A percentile compares a stretch with the other conserved stretches of the same genome.
Evolutionary conservation across 2,797 vertebrate species (phyloP).

Genomic region (Babyrousa celebensis): DNA sequence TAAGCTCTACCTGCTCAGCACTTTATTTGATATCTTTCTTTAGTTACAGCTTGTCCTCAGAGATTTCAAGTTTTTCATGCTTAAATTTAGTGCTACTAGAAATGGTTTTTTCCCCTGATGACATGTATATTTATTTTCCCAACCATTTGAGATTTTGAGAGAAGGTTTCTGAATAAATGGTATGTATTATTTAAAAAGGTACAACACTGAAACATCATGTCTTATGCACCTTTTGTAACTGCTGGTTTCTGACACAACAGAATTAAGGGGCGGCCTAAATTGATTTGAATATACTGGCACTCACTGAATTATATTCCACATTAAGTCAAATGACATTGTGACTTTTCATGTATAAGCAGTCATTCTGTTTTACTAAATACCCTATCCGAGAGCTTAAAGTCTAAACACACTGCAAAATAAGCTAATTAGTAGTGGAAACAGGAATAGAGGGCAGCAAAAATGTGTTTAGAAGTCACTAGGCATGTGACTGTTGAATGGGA

Average conservation of each 20-base stretch:
- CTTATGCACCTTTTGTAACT: not conserved
- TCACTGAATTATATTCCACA: slow-evolving; percentile 51
- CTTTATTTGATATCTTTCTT: slow-evolving; percentile 16
- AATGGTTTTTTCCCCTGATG: not conserved
- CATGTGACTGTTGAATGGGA: not conserved
- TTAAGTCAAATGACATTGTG: not conserved
- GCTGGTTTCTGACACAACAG: not conserved
- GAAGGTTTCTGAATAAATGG: slow-evolving; percentile 48
- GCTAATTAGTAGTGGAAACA: not conserved
- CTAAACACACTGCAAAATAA: not conserved
- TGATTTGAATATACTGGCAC: slow-evolving; percentile 28
- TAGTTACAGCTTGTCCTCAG: not conserved
- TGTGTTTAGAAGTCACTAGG: not conserved
- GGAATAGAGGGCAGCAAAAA: not conserved
- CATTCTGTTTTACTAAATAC: slow-evolving; percentile 1
- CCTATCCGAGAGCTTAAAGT: not conserved
- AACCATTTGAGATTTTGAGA: slow-evolving; percentile 28
- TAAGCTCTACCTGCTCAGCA: not conserved
- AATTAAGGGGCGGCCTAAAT: not conserved
- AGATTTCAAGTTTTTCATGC: slow-evolving; percentile 39
- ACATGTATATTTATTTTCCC: slow-evolving; percentile 32
- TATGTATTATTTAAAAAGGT: slow-evolving; percentile 18
- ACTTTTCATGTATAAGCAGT: slow-evolving; percentile 25
- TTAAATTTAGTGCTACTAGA: slow-evolving; percentile 31
- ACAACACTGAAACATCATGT: not conserved